phyloP scores from a whole-genome alignment of 2,113 vertebrate genomes.

The Odocoileus hemionus region DNA sequence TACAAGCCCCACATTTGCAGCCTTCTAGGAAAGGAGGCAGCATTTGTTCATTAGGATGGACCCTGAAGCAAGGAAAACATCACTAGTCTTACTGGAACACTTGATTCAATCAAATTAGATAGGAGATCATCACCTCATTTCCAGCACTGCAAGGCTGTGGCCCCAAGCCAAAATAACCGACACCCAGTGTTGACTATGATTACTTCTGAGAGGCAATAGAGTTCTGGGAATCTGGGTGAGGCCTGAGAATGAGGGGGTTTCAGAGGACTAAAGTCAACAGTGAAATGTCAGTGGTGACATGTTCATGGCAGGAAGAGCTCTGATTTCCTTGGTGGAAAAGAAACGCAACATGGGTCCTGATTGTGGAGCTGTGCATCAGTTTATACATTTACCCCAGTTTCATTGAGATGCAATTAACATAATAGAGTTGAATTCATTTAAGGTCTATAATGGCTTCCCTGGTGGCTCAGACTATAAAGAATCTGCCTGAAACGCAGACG shows the following conservation, averaged over 20 bases:
- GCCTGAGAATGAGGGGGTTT: not conserved
- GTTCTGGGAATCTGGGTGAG: slow-evolving; percentile 46
- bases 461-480: not conserved
- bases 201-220: not conserved
- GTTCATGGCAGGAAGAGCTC: not conserved
- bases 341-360: not conserved
- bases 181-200: slow-evolving; percentile 4
- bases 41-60: slow-evolving; percentile 23
- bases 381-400: not conserved
- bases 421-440: not conserved
- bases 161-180: slow-evolving; percentile 16
- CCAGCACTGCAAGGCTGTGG: not conserved
- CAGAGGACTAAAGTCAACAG: not conserved
- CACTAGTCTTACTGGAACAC: slow-evolving; percentile 41
- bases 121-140: slow-evolving; percentile 5
- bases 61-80: slow-evolving; percentile 47
- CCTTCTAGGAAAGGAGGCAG: slow-evolving; percentile 50
- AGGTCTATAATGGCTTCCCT: not conserved
- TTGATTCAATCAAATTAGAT: slow-evolving; percentile 57
- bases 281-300: not conserved
- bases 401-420: not conserved
- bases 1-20: slow-evolving; percentile 34
- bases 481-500: not conserved
- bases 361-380: not conserved
- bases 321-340: not conserved